Percentiles rank a stretch among this genome's conserved stretches.
phyloP scores from a whole-genome alignment of 1,140 invertebrate genomes.

The Lysiphlebus fabarum region DNA sequence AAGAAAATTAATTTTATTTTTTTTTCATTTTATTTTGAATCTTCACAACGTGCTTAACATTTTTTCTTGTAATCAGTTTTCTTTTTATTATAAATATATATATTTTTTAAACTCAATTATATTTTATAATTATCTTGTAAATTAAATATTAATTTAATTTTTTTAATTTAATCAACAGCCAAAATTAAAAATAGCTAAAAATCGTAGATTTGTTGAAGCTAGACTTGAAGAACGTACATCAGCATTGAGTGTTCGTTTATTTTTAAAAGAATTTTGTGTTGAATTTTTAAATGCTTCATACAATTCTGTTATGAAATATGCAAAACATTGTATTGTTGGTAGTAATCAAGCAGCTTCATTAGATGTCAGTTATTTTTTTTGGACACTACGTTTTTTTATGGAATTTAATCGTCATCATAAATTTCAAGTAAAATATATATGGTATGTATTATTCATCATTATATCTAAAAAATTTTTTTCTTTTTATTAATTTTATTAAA shows the following conservation, averaged over 20 bases:
- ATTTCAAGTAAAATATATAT: slow-evolving; percentile 84
- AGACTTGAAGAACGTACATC: slow-evolving; percentile 64
- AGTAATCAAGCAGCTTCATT: slow-evolving; percentile 53
- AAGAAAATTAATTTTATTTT: no score
- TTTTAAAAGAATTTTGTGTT: slow-evolving; percentile 91
- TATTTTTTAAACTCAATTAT: background rate
- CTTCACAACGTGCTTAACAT: no score
- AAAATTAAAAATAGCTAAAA: slow-evolving; percentile 65
- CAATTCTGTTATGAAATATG: slow-evolving; percentile 83
- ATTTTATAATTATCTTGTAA: background rate
- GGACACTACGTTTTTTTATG: slow-evolving; percentile 95
- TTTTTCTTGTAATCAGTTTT: no score
- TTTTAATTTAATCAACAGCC: slow-evolving; percentile 40
- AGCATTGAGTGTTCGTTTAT: slow-evolving; percentile 76
- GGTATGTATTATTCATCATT: slow-evolving; percentile 57
- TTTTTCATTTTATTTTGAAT: no score
- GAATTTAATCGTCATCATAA: slow-evolving; percentile 88
- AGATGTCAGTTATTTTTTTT: slow-evolving; percentile 92
- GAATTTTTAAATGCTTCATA: slow-evolving; percentile 90
- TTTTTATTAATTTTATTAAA: no score
- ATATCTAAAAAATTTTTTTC: background rate
- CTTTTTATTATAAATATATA: no score
- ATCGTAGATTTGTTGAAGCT: slow-evolving; percentile 61
- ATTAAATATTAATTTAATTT: background rate
- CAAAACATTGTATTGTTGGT: slow-evolving; percentile 57